These are phyloP conservation scores for Drosophila kanekoi DNA, from an alignment of 2,888 invertebrate species.

Conservation along the genomic window DNA sequence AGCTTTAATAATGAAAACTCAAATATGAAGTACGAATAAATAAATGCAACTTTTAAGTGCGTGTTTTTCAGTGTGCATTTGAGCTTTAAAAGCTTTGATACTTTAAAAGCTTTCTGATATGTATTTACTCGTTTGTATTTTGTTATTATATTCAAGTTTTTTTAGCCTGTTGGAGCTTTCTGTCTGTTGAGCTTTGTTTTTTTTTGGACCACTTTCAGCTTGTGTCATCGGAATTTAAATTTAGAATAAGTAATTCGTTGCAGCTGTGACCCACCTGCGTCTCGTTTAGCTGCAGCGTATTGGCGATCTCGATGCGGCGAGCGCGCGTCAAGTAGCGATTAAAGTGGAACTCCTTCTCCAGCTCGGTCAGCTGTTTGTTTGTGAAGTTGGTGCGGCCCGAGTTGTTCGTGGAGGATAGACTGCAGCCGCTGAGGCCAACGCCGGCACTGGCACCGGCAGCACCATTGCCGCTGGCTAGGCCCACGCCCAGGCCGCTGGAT, in stretches of 20 bases:
- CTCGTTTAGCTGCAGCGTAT: constrained; percentile 97
- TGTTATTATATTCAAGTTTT: not conserved
- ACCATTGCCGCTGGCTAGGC: constrained; percentile 85
- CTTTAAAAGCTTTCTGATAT: too few relatives aligned
- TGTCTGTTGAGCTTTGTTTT: not conserved
- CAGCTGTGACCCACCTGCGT: constrained; percentile 88
- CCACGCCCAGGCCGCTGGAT: constrained; percentile 53
- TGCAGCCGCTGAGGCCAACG: constrained; percentile 78
- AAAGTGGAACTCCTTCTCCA: constrained; percentile 99
- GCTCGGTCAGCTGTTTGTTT: constrained; percentile 99
- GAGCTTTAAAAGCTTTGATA: not conserved
- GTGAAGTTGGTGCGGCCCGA: constrained; percentile 99
- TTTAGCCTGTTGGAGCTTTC: not conserved
- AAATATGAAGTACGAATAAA: too few relatives aligned
- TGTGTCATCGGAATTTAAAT: not conserved
- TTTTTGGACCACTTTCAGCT: not conserved
- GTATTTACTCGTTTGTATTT: too few relatives aligned
- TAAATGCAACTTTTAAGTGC: too few relatives aligned
- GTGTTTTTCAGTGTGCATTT: not conserved
- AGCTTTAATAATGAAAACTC: too few relatives aligned
- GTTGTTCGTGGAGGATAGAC: constrained; percentile 87
- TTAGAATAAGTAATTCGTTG: not conserved
- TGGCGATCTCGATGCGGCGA: constrained; percentile 98
- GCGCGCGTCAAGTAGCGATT: constrained; percentile 99
- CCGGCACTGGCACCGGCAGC: constrained; percentile 43